A percentile compares a stretch with the other conserved stretches of the same genome.
Evolutionary conservation across 2,797 vertebrate species (phyloP).

Genomic region (Crenuchus spilurus): DNA sequence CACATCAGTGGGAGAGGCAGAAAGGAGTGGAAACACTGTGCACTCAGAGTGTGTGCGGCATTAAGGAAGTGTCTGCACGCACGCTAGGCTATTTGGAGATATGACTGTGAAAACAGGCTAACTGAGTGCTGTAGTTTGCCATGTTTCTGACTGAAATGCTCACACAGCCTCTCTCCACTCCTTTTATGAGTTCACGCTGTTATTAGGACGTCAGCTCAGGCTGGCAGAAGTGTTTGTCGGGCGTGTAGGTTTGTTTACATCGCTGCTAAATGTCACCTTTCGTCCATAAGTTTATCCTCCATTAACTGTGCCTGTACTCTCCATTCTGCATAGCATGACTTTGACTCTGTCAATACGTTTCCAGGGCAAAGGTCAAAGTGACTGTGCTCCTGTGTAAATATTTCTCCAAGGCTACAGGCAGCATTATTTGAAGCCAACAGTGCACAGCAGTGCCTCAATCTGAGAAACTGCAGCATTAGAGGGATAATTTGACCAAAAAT

Average conservation of each 20-base stretch:
- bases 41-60: conserved; percentile 7
- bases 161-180: conserved; percentile 20
- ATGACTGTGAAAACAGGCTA: conserved; percentile 12
- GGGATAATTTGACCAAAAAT: neutral
- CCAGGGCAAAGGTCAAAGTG: conserved; percentile 46
- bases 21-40: conserved; percentile 29
- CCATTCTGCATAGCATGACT: neutral
- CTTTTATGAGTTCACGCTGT: conserved; percentile 34
- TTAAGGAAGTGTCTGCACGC: neutral
- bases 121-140: neutral
- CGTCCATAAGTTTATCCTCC: conserved; percentile 14
- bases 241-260: conserved; percentile 38
- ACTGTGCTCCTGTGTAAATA: conserved; percentile 42
- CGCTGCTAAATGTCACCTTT: conserved; percentile 28
- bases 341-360: conserved; percentile 24
- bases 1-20: conserved; percentile 15
- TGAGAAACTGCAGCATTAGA: neutral
- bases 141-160: conserved; percentile 32
- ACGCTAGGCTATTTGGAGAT: conserved; percentile 26
- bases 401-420: conserved; percentile 26
- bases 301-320: conserved; percentile 20
- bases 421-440: conserved; percentile 2
- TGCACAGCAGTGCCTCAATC: neutral
- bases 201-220: conserved; percentile 32
- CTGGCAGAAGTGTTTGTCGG: conserved; percentile 18